A percentile compares a stretch with the other conserved stretches of the same genome.
phyloP scores from a whole-genome alignment of 2,888 invertebrate genomes.

The Morpho deidamia region DNA sequence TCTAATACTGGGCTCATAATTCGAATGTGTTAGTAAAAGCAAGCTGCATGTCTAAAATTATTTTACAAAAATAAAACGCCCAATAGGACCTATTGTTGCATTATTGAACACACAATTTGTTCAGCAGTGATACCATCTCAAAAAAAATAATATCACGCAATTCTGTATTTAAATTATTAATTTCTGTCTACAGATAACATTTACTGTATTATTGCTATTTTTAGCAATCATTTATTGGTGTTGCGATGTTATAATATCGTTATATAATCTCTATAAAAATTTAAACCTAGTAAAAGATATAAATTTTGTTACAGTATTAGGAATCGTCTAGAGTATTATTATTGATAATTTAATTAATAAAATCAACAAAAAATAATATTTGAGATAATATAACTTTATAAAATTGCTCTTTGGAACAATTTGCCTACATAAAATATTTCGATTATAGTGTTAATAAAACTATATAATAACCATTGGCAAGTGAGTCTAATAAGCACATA shows the following conservation, averaged over 20 bases:
- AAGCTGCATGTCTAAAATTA: slow-evolving; percentile 8
- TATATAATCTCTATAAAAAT: slow-evolving; percentile 2
- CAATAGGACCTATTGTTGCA: slow-evolving; percentile 16
- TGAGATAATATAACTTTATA: background rate
- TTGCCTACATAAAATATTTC: background rate
- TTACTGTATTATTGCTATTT: no score
- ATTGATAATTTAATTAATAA: background rate
- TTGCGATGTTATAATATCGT: slow-evolving; percentile 8
- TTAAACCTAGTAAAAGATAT: slow-evolving; percentile 1
- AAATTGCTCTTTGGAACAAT: no score
- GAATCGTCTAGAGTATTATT: background rate
- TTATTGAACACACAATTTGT: slow-evolving; percentile 19
- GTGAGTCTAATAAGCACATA: no score
- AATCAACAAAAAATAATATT: background rate
- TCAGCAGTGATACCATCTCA: slow-evolving; percentile 16
- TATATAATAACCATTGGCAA: no score
- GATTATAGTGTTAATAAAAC: background rate
- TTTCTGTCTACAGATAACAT: no score
- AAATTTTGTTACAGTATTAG: background rate
- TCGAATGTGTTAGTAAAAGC: slow-evolving; percentile 4
- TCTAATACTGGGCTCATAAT: slow-evolving; percentile 12
- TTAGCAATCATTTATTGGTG: background rate
- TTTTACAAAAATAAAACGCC: slow-evolving; percentile 6
- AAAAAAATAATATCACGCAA: slow-evolving; percentile 1
- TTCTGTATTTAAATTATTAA: no score